Evolutionary conservation across 2,797 vertebrate species (phyloP).

Genomic region (Danionella dracula): DNA sequence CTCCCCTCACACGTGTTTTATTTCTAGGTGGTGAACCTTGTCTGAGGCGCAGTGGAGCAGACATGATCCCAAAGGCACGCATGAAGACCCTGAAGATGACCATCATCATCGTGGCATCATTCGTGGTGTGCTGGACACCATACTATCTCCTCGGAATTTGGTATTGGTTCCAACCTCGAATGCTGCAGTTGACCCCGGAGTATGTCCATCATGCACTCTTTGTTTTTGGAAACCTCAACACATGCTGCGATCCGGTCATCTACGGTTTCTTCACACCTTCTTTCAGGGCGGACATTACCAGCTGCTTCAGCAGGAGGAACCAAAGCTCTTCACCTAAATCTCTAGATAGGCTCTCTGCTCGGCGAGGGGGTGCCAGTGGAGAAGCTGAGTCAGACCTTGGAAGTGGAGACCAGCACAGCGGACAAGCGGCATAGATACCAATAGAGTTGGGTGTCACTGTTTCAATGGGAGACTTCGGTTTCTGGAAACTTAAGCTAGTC

Average conservation of each 20-base stretch:
- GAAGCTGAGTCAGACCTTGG: slow-evolving; percentile 59
- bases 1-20: not conserved
- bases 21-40: slow-evolving; percentile 50
- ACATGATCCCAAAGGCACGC: slow-evolving; percentile 87
- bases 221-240: slow-evolving; percentile 88
- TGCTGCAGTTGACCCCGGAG: slow-evolving; percentile 75
- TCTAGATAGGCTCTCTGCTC: slow-evolving; percentile 43
- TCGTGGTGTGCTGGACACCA: slow-evolving; percentile 92
- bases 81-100: slow-evolving; percentile 91
- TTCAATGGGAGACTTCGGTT: too few relatives aligned
- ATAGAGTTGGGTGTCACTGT: not conserved
- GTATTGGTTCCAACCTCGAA: slow-evolving; percentile 90
- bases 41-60: slow-evolving; percentile 77
- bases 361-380: slow-evolving; percentile 36
- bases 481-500: too few relatives aligned
- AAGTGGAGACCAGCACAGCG: slow-evolving; percentile 57
- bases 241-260: slow-evolving; percentile 88
- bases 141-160: slow-evolving; percentile 93
- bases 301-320: slow-evolving; percentile 35
- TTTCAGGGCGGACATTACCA: slow-evolving; percentile 51
- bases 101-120: slow-evolving; percentile 86
- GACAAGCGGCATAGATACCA: slow-evolving; percentile 41
- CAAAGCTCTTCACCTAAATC: slow-evolving; percentile 45
- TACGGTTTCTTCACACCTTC: slow-evolving; percentile 77
- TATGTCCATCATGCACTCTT: slow-evolving; percentile 83